A percentile compares a stretch with the other conserved stretches of the same genome.
Conservation (phyloP, 2,113 vertebrate genomes). For the Myiozetetes cayanensis region DNA sequence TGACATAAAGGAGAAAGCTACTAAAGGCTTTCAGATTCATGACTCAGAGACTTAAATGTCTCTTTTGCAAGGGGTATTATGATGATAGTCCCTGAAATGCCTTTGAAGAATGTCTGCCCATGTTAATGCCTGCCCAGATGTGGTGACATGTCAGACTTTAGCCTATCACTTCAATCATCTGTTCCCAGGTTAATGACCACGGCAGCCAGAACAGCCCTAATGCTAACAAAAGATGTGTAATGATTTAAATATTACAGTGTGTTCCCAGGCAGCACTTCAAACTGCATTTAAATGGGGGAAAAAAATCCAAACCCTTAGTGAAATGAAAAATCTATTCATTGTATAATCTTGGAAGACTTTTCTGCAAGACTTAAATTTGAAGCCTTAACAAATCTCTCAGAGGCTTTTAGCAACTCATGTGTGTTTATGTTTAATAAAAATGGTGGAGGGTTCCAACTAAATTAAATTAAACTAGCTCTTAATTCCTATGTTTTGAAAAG, state of each 20-base stretch:
- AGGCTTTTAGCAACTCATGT: slow-evolving; percentile 36
- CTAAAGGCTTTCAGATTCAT: neutral
- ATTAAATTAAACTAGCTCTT: slow-evolving; percentile 55
- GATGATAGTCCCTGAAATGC: neutral
- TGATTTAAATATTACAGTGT: slow-evolving; percentile 4
- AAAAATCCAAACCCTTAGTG: neutral
- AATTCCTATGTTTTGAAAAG: slow-evolving; percentile 55
- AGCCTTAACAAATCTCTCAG: slow-evolving; percentile 28
- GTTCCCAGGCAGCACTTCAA: slow-evolving; percentile 45
- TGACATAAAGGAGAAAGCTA: slow-evolving; percentile 2
- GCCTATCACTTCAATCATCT: neutral
- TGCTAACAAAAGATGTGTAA: neutral
- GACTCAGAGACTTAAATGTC: neutral
- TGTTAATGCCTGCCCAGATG: neutral
- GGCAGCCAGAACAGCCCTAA: neutral
- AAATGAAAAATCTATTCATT: slow-evolving; percentile 43
- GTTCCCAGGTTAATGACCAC: neutral
- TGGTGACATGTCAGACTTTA: neutral
- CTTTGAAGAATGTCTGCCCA: neutral
- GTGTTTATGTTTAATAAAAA: slow-evolving; percentile 57
- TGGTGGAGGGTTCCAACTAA: slow-evolving; percentile 25
- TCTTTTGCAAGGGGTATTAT: neutral
- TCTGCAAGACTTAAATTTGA: slow-evolving; percentile 15
- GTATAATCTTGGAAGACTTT: slow-evolving; percentile 44
- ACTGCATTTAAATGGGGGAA: neutral